Conservation (phyloP, 1,140 invertebrate species). For the Drosophila tani region DNA sequence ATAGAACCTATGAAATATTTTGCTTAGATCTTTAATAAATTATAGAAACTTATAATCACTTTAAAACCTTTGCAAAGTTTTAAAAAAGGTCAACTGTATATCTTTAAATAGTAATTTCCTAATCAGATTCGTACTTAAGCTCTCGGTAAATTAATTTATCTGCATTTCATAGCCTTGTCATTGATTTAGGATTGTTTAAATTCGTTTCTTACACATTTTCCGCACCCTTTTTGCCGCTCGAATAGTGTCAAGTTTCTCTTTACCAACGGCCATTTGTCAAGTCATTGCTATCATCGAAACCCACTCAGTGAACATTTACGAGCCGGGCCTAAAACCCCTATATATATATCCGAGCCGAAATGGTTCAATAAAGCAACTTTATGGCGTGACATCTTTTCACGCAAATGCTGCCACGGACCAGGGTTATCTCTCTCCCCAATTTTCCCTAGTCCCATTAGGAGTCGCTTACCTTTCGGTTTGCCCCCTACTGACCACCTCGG, state of each 20-base stretch:
- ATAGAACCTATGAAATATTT: background rate
- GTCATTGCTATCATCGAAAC: slow-evolving; percentile 26
- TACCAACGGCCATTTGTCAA: slow-evolving; percentile 24
- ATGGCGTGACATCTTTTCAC: slow-evolving; percentile 53
- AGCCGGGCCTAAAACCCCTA: slow-evolving; percentile 21
- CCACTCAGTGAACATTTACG: slow-evolving; percentile 27
- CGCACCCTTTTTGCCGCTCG: background rate
- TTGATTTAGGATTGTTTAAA: background rate
- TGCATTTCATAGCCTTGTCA: background rate
- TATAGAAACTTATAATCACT: too few relatives aligned
- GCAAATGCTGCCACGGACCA: slow-evolving; percentile 21
- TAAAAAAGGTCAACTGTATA: too few relatives aligned
- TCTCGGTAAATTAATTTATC: background rate
- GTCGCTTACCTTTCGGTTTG: slow-evolving; percentile 31
- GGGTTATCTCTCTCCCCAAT: slow-evolving; percentile 16
- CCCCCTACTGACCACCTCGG: slow-evolving; percentile 26
- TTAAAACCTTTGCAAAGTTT: background rate
- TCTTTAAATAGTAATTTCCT: background rate
- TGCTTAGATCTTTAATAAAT: background rate
- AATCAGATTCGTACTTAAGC: background rate
- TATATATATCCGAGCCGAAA: slow-evolving; percentile 6
- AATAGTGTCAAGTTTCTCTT: slow-evolving; percentile 9
- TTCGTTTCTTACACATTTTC: background rate
- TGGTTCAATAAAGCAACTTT: slow-evolving; percentile 49
- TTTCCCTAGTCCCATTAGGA: slow-evolving; percentile 24